Evolutionary conservation across 1,140 invertebrate species (phyloP), one percentile per base, ranked within the genome.

Genomic region (Prorops nasuta): DNA sequence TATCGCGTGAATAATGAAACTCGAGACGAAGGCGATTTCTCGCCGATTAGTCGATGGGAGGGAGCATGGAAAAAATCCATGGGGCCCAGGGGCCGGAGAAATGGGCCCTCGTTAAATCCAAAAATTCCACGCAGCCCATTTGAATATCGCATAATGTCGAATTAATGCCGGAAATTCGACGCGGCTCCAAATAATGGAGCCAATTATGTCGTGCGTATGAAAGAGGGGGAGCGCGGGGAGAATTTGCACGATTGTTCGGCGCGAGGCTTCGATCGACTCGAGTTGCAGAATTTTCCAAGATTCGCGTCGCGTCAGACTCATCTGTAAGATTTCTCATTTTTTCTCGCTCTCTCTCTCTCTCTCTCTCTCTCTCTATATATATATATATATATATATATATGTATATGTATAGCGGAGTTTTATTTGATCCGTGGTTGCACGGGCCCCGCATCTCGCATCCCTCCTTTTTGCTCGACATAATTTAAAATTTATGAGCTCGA

Each of bases 401-500:
- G n/a, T n/a, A n/a, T n/a, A n/a, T n/a, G n/a, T n/a, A n/a, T n/a
- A n/a, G n/a, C n/a, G n/a, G n/a, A n/a, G n/a, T n/a, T n/a, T n/a
- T n/a, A n/a, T n/a, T n/a, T n/a, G n/a, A 58, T 40, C 52, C 60
- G 58, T 61, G 52, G 57, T 66, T 44, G 34, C 24, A 12, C 52
- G 63, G 50, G 59, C 63, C 62, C 55, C 48, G 59, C 54, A 55
- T 47, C 55, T 28, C 63, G 51, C 52, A 56, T 60, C 51, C 39
- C 62, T 69, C 69, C 59, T 72, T 73, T 75, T 71, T 60, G 51
- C 44, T 63, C 56, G 66, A 69, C 63, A 69, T 75, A 74, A 75
- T 75, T 74, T 73, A 71, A 73, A 75, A 75, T 74, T 72, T 75
- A 72, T 75, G 70, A 72, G 71, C 71, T 72, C 70, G 61, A 57